phyloP scores from a whole-genome alignment of 2,797 vertebrate genomes.

The Danio choprae region DNA sequence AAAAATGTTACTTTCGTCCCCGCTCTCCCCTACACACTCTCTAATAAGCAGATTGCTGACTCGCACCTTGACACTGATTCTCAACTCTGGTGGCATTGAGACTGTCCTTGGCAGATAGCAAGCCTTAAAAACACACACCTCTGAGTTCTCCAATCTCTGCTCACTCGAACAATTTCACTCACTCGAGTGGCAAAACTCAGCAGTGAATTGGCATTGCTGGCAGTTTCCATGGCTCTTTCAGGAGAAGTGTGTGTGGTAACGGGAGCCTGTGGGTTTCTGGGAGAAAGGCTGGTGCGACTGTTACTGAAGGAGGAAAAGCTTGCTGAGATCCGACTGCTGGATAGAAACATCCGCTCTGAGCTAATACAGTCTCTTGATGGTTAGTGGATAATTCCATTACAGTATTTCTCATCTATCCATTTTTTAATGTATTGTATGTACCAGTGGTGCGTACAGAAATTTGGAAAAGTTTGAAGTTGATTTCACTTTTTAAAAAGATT shows the following conservation, averaged over 20 bases:
- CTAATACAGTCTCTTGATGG: conserved; percentile 72
- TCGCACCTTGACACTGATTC: conserved; percentile 56
- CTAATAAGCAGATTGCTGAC: conserved; percentile 11
- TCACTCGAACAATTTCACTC: conserved; percentile 36
- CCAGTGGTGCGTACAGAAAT: too few species aligned
- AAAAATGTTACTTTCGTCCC: too few species aligned
- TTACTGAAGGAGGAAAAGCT: conserved; percentile 84
- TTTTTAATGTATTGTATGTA: neutral
- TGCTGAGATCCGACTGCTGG: conserved; percentile 85
- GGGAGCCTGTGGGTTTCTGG: conserved; percentile 91
- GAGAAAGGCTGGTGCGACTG: conserved; percentile 81
- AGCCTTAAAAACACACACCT: conserved; percentile 47
- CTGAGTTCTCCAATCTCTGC: neutral
- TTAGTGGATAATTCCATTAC: conserved; percentile 60
- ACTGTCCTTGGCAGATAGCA: conserved; percentile 62
- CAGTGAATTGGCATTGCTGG: neutral
- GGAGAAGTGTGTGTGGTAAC: conserved; percentile 89
- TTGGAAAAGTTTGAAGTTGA: too few species aligned
- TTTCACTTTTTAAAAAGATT: too few species aligned
- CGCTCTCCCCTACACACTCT: too few species aligned
- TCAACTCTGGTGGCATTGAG: conserved; percentile 33
- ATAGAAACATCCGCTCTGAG: conserved; percentile 78
- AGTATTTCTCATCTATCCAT: neutral
- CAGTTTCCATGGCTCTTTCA: conserved; percentile 74
- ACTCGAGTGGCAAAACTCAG: neutral